phyloP scores from a whole-genome alignment of 2,113 vertebrate genomes.

The Laterallus jamaicensis region DNA sequence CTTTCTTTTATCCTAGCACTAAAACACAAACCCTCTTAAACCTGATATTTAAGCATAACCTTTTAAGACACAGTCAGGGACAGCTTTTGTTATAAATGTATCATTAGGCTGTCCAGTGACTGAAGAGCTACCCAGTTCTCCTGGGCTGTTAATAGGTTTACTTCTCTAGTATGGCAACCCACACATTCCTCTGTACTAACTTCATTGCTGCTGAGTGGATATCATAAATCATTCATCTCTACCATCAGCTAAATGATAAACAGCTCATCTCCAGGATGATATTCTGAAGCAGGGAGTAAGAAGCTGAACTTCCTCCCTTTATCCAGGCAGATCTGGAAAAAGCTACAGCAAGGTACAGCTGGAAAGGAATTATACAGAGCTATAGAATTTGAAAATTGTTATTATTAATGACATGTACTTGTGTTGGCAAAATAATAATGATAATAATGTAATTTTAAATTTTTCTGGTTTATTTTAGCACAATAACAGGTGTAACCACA shows the following conservation, averaged over 20 bases:
- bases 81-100: background rate
- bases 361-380: background rate
- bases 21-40: background rate
- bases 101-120: background rate
- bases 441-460: background rate
- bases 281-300: background rate
- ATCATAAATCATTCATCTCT: background rate
- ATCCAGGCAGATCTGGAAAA: background rate
- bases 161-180: accelerated
- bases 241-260: background rate
- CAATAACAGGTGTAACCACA: background rate
- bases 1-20: background rate
- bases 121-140: background rate
- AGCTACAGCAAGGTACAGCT: background rate
- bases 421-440: background rate
- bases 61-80: background rate
- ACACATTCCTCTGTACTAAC: background rate
- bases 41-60: background rate
- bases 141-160: background rate
- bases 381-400: background rate
- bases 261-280: background rate
- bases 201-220: background rate
- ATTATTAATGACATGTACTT: background rate
- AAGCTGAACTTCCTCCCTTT: background rate
- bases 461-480: background rate